Percentiles rank a stretch among this genome's conserved stretches.
Evolutionary conservation across 2,888 invertebrate species (phyloP).

Genomic region (Agrotis puta): DNA sequence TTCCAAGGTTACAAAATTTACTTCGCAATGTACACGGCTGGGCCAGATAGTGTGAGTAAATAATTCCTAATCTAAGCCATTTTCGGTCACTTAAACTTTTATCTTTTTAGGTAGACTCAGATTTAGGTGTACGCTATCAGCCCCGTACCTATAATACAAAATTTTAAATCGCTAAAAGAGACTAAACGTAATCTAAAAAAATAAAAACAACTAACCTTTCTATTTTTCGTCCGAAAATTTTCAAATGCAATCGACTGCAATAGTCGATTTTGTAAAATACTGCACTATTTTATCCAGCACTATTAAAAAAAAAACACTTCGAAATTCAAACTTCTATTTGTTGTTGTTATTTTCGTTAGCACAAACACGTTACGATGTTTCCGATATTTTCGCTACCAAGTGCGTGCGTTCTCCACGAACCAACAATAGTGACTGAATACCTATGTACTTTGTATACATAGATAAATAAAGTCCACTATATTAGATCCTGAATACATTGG

Average conservation of each 20-base stretch:
- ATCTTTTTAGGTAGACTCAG: conserved; percentile 33
- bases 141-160: neutral
- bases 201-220: conserved; percentile 47
- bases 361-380: conserved; percentile 31
- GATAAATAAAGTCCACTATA: conserved; percentile 48
- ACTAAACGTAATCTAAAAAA: neutral
- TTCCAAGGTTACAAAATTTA: conserved; percentile 27
- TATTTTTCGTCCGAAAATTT: conserved; percentile 6
- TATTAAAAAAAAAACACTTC: conserved; percentile 23
- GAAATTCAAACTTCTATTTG: conserved; percentile 5
- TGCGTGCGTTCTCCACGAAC: conserved; percentile 47
- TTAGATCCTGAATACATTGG: conserved; percentile 33
- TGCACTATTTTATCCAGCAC: conserved; percentile 31
- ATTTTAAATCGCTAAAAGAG: conserved; percentile 11
- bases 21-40: neutral
- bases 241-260: conserved; percentile 11
- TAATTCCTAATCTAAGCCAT: conserved; percentile 26
- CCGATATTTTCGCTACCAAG: conserved; percentile 4
- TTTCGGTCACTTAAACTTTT: conserved; percentile 14
- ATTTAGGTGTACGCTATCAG: conserved; percentile 33
- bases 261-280: neutral
- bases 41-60: conserved; percentile 17
- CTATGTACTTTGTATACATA: conserved; percentile 16
- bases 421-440: conserved; percentile 51
- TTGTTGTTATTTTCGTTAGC: conserved; percentile 5